phyloP scores from a whole-genome alignment of 2,113 vertebrate genomes.

The Siniperca chuatsi region DNA sequence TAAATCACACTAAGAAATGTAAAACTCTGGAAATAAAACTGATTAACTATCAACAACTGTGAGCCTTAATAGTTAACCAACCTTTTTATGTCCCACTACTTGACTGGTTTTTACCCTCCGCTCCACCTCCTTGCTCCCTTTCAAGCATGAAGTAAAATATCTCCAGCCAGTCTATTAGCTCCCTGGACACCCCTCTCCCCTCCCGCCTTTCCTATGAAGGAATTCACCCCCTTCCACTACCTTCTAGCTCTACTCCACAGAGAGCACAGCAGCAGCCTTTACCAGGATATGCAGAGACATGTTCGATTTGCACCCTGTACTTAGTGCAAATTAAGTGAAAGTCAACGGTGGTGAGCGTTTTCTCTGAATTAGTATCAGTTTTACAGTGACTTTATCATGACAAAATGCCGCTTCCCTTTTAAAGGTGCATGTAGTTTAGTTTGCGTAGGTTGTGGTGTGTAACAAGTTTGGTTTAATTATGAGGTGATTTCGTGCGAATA shows the following conservation, averaged over 20 bases:
- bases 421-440: conserved; percentile 1
- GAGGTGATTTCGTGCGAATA: conserved; percentile 40
- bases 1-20: not conserved
- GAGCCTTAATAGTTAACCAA: conserved; percentile 2
- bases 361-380: not conserved
- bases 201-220: conserved; percentile 30
- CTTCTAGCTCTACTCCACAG: conserved; percentile 38
- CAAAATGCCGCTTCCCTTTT: not conserved
- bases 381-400: conserved; percentile 38
- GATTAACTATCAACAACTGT: not conserved
- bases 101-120: conserved; percentile 14
- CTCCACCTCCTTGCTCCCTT: conserved; percentile 33
- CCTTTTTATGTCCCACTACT: conserved; percentile 1
- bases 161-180: conserved; percentile 61
- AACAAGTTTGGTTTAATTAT: conserved; percentile 35
- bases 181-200: conserved; percentile 32
- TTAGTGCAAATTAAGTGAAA: conserved; percentile 70
- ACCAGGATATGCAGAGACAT: conserved; percentile 71
- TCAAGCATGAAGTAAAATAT: conserved; percentile 52
- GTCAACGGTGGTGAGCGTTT: conserved; percentile 26
- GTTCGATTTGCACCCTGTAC: conserved; percentile 67
- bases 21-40: not conserved
- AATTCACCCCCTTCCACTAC: conserved; percentile 46
- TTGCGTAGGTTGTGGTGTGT: not conserved
- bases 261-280: conserved; percentile 54